phyloP scores from a whole-genome alignment of 2,113 vertebrate genomes.

The Himantopus leucocephalus region DNA sequence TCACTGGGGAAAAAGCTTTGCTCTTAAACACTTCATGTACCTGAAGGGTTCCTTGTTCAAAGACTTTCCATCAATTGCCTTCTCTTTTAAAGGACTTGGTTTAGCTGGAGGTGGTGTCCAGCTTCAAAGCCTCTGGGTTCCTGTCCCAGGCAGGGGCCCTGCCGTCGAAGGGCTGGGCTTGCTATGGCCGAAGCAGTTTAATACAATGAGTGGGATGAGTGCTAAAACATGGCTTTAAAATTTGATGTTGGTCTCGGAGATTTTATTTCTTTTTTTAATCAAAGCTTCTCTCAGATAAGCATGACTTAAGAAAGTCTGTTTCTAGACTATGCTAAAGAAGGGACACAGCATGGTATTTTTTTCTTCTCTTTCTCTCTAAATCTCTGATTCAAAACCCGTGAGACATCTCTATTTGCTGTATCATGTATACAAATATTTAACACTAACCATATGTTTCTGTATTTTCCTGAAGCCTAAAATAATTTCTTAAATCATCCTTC shows the following conservation, averaged over 20 bases:
- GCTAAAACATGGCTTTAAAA: not conserved
- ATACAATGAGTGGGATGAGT: not conserved
- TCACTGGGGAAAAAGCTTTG: not conserved
- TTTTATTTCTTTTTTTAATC: not conserved
- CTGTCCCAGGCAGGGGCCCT: not conserved
- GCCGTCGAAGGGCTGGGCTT: not conserved
- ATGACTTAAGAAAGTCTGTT: not conserved
- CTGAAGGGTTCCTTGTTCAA: not conserved
- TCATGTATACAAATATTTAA: slow-evolving; percentile 30
- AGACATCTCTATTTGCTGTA: not conserved
- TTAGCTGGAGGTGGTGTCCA: not conserved
- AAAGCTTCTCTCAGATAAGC: not conserved
- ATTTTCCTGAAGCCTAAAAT: not conserved
- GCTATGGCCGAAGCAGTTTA: not conserved
- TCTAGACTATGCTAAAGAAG: not conserved
- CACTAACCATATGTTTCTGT: slow-evolving; percentile 7
- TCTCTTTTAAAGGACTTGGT: not conserved
- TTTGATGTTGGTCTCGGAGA: not conserved
- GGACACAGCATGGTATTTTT: not conserved
- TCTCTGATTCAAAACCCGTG: not conserved
- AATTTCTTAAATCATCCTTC: not conserved
- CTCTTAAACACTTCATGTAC: not conserved
- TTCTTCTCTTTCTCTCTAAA: not conserved
- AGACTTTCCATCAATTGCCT: not conserved
- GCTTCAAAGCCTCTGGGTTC: not conserved